Conservation (phyloP, 30 jellyfish, hydroid and myxozoan genomes). For the Clytia hemisphaerica region DNA sequence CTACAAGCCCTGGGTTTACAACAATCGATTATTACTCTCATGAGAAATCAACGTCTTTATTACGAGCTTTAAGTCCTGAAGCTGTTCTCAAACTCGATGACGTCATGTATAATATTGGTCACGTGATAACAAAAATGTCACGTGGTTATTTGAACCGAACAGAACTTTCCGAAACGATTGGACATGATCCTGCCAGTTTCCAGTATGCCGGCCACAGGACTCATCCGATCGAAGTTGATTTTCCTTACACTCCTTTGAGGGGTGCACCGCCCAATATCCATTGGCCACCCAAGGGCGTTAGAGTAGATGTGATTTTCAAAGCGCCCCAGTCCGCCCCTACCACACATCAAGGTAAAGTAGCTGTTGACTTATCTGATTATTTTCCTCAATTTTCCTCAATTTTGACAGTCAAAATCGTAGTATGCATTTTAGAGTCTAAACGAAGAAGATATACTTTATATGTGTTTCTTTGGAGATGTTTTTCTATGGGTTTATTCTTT, state of each 20-base stretch:
- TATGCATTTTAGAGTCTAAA: too few species aligned
- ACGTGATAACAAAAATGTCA: conserved; percentile 13
- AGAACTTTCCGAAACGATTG: conserved; percentile 4
- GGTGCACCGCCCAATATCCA: conserved; percentile 22
- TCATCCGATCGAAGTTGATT: conserved; percentile 4
- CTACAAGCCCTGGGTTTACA: conserved; percentile 14
- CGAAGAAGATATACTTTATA: too few species aligned
- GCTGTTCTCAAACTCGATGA: conserved; percentile 25
- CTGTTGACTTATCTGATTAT: too few species aligned
- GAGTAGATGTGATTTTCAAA: conserved; percentile 12
- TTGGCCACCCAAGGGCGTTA: conserved; percentile 33
- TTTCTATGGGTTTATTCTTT: too few species aligned
- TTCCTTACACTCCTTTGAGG: conserved; percentile 27
- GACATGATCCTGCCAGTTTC: neutral
- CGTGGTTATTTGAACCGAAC: conserved; percentile 34
- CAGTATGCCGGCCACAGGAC: conserved; percentile 20
- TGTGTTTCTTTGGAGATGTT: too few species aligned
- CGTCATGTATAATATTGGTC: conserved; percentile 14
- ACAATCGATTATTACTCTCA: conserved; percentile 20
- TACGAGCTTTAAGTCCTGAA: conserved; percentile 34
- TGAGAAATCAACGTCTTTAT: conserved; percentile 11
- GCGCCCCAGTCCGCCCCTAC: conserved; percentile 31
- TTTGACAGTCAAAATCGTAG: too few species aligned
- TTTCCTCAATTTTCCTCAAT: too few species aligned
- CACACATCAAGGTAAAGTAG: neutral